phyloP scores from a whole-genome alignment of 30 jellyfish, hydroid and myxozoan genomes.

The Aurelia sp. region DNA sequence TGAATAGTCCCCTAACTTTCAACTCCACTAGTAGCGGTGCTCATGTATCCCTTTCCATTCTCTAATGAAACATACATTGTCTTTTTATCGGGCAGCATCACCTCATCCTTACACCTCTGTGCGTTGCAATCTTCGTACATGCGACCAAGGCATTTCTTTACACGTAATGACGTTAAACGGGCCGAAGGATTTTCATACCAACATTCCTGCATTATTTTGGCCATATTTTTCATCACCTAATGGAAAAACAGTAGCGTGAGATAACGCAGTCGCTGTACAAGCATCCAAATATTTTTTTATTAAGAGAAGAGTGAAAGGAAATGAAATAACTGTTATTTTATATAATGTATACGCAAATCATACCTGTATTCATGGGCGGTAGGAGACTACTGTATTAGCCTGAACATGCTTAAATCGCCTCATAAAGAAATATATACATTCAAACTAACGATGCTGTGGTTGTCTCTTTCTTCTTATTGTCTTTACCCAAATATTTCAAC shows the following conservation, averaged over 20 bases:
- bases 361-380: too few relatives aligned
- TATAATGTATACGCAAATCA: too few relatives aligned
- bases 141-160: slow-evolving; percentile 92
- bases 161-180: slow-evolving; percentile 86
- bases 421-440: too few relatives aligned
- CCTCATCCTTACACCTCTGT: slow-evolving; percentile 29
- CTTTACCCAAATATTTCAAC: too few relatives aligned
- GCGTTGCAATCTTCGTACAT: slow-evolving; percentile 47
- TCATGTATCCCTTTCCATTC: slow-evolving; percentile 46
- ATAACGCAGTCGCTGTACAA: too few relatives aligned
- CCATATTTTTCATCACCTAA: slow-evolving; percentile 59
- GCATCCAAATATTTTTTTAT: too few relatives aligned
- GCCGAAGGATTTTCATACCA: slow-evolving; percentile 96
- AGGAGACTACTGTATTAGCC: too few relatives aligned
- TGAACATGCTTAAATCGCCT: too few relatives aligned
- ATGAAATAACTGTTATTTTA: too few relatives aligned
- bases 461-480: too few relatives aligned
- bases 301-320: too few relatives aligned
- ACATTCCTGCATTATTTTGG: slow-evolving; percentile 92
- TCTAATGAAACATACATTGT: slow-evolving; percentile 50
- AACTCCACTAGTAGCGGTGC: slow-evolving; percentile 64
- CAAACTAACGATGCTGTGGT: too few relatives aligned
- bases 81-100: slow-evolving; percentile 42
- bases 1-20: not conserved
- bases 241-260: not conserved